Base-by-base conservation (phyloP, 1,140 invertebrate species). In the Zaprionus gabonicus region DNA sequence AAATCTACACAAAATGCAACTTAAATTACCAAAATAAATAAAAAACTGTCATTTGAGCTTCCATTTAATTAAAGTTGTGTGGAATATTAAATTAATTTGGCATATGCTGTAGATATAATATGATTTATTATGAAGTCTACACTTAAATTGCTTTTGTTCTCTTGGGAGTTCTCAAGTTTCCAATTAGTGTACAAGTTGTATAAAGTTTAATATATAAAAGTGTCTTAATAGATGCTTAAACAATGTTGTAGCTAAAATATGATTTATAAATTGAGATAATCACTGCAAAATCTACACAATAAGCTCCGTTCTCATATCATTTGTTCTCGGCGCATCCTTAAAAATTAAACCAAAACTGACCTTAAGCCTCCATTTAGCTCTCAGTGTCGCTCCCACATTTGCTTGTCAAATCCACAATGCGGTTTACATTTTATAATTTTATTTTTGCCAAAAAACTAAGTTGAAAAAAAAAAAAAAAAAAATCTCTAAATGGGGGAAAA, bases 261-360 rank as follows among this genome's bases (percentile, higher is more conserved):
- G n/a, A n/a, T 17, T 17, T 17, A 44, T 17, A 41, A n/a, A 2
- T 3, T 9, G 9, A 3, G n/a, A 2, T 44, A 9, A 44, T 44
- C n/a, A 9, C 7, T 7, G 1, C 6, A 17, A 44, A 44, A 17
- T 44, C n/a, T 9, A 17, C n/a, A 44, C 6, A n/a, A 44, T 3
- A 17, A 17, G 2, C 28, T n/a, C n/a, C 25, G 20, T n/a, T 51
- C 46, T 28, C 9, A 31, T 31, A 56, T 17, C 0, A 17, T 46
- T 46, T 9, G 7, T 46, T 0, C 41, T 1, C n/a, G 9, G 41
- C 3, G 2, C n/a, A 17, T 46, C 1, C n/a, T 6, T 2, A 6
- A 9, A 46, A 46, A 56, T 56, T 51, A 51, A 51, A 51, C 4
- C 46, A 13, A 51, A 51, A 23, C 20, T 51, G 46, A 51, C 20